phyloP scores from a whole-genome alignment of 2,888 invertebrate genomes.

The Coenonympha glycerion region DNA sequence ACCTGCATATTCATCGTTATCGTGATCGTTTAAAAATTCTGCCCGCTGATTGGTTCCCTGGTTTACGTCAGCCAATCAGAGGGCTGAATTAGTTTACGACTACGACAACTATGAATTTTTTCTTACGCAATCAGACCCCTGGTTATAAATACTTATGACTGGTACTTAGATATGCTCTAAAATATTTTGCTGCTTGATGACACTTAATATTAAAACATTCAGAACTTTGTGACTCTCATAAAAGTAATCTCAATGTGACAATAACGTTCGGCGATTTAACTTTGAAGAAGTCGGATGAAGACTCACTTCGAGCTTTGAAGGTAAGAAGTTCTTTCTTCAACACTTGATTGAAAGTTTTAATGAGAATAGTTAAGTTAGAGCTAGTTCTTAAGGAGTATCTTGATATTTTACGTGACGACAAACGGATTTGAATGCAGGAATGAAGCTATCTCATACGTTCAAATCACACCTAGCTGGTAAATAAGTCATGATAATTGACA shows the following conservation, averaged over 20 bases:
- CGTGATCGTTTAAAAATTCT: no score
- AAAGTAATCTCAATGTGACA: background rate
- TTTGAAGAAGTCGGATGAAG: slow-evolving; percentile 1
- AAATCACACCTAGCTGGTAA: no score
- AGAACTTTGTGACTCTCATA: background rate
- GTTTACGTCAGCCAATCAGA: no score
- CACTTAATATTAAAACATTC: background rate
- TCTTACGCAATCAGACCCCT: no score
- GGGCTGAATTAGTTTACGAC: no score
- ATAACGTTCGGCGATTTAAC: background rate
- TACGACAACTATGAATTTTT: no score
- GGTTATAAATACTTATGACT: no score
- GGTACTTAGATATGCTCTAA: background rate
- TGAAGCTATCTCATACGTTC: no score
- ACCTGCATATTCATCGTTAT: no score
- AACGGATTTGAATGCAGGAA: background rate
- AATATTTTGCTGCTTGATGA: background rate
- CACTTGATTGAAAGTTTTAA: slow-evolving; percentile 4
- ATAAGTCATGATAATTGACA: no score
- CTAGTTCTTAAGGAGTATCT: background rate
- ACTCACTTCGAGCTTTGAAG: slow-evolving; percentile 2
- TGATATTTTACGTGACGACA: background rate
- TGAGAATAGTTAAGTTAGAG: slow-evolving; percentile 9
- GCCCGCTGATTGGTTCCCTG: no score
- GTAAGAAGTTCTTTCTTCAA: background rate